Percentiles rank a stretch among this genome's conserved stretches.
These are phyloP conservation scores for Strix uralensis DNA, from an alignment of 2,113 vertebrate genomes.

Conservation along the genomic window DNA sequence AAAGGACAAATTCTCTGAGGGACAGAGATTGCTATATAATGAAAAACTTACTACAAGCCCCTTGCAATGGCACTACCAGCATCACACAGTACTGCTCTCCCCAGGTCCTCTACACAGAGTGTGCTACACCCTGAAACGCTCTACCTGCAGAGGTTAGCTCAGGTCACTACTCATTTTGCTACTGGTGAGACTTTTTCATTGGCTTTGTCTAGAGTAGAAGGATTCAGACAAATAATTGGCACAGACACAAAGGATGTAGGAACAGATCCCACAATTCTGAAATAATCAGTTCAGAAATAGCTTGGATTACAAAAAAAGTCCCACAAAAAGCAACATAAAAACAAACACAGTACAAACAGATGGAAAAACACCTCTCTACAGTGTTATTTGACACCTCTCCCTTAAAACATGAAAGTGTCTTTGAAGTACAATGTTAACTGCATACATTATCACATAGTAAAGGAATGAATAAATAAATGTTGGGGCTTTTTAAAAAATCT, in stretches of 20 bases:
- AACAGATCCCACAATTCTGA: background rate
- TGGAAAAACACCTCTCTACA: background rate
- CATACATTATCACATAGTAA: constrained; percentile 21
- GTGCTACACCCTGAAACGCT: background rate
- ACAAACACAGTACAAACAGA: background rate
- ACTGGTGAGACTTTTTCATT: background rate
- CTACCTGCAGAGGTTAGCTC: background rate
- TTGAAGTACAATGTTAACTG: constrained; percentile 35
- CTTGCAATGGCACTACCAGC: background rate
- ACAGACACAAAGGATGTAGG: background rate
- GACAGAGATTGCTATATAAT: background rate
- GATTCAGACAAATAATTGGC: background rate
- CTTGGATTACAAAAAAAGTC: background rate
- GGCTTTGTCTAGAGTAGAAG: background rate
- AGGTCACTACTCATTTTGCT: background rate
- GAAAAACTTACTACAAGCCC: background rate
- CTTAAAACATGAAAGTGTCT: constrained; percentile 24
- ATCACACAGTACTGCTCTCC: background rate
- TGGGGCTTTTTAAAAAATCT: background rate
- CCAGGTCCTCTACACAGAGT: background rate
- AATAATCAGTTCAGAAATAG: constrained; percentile 1
- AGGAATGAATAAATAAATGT: constrained; percentile 39
- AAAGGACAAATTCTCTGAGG: background rate
- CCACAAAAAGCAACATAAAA: background rate
- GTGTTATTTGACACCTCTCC: background rate